Base-by-base conservation (phyloP, 2,888 invertebrate species). In the Laothoe populi region DNA sequence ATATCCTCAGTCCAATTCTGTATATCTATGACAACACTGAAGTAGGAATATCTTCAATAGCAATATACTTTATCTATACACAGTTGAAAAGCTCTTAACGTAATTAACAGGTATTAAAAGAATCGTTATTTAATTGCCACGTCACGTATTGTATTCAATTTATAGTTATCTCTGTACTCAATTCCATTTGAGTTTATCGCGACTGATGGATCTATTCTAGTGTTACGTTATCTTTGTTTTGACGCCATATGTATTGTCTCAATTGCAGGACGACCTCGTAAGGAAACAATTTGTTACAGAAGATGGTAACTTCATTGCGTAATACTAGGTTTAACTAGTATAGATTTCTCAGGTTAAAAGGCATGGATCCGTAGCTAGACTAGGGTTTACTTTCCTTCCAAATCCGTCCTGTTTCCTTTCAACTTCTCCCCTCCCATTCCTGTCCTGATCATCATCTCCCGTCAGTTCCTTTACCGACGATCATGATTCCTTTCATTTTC, bases 81-180 rank as follows among this genome's bases (percentile, higher is more conserved):
- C 65, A 67, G 71, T 76, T 31, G 53, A 82, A 78, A 86, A 86
- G 84, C 88, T 86, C 80, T 89, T 89, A 87, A 81, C 72, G 72
- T 83, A 88, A 90, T 90, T 82, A 87, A 84, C 66, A 67, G 79
- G 82, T 81, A 86, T 88, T 84, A 86, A 79, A 71, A 66, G 71
- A 83, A 91, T 81, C 81, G 87, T 74, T 87, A 83, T 89, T 90
- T 88, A 88, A 90, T 90, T 88, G 88, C 80, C 70, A 73, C 81
- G 82, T 85, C 82, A 75, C 75, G 76, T 71, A 79, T 73, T 74
- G 85, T 85, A 87, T 88, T 86, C 87, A 87, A 90, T 91, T n/a
- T 90, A 85, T 82, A 70, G 59, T 77, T 85, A 85, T 86, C 85
- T 71, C 64, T 42, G 64, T 63, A 69, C 68, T 74, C 82, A 86